Percentiles rank a stretch among this genome's conserved stretches.
phyloP scores from a whole-genome alignment of 2,113 vertebrate genomes.

The Bungarus multicinctus region DNA sequence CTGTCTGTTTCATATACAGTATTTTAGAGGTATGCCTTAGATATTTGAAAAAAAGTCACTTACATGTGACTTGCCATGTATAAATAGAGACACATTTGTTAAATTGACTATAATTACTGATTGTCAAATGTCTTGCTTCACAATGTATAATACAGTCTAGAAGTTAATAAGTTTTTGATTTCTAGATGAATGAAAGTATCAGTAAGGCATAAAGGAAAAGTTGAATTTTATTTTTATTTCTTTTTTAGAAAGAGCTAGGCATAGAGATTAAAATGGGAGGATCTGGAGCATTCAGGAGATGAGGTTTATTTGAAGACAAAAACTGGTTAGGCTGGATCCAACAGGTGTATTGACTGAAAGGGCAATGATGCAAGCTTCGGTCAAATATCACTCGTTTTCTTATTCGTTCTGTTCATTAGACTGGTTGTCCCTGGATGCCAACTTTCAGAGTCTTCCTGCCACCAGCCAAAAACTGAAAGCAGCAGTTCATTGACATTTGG shows the following conservation, averaged over 20 bases:
- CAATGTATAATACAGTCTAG: not conserved
- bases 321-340: slow-evolving; percentile 38
- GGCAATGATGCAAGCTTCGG: slow-evolving; percentile 35
- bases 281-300: not conserved
- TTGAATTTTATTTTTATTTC: not conserved
- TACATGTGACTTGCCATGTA: not conserved
- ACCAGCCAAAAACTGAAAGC: slow-evolving; percentile 55
- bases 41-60: not conserved
- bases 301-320: slow-evolving; percentile 42
- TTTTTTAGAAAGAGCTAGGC: not conserved
- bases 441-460: slow-evolving; percentile 45
- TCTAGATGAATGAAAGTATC: not conserved
- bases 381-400: slow-evolving; percentile 43
- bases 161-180: not conserved
- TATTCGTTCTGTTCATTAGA: slow-evolving; percentile 45
- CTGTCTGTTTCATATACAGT: not conserved
- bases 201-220: not conserved
- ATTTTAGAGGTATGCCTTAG: not conserved
- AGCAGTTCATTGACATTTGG: slow-evolving; percentile 57
- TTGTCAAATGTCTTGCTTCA: not conserved
- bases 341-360: slow-evolving; percentile 21
- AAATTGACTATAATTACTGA: not conserved
- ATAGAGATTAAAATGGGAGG: not conserved
- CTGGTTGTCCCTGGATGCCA: slow-evolving; percentile 30
- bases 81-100: not conserved